Percentiles rank a stretch among this genome's conserved stretches.
phyloP scores from a whole-genome alignment of 2,888 invertebrate genomes.

The Drosophila limbata region DNA sequence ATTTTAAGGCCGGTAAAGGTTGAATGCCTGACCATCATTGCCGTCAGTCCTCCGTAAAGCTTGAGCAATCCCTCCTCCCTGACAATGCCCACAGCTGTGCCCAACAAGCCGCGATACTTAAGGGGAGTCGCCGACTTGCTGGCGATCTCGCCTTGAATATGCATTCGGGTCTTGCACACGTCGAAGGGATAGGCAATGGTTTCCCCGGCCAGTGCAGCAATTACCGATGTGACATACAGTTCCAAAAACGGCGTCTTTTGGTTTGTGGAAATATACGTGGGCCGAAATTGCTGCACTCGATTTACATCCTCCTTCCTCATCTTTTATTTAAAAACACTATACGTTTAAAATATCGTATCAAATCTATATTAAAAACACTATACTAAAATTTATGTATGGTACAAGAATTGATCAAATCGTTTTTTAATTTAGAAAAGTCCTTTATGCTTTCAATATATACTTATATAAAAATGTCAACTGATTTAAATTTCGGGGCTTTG shows the following conservation, averaged over 20 bases:
- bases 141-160: conserved; percentile 40
- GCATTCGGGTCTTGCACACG: conserved; percentile 46
- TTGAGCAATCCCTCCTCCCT: conserved; percentile 33
- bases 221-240: conserved; percentile 22
- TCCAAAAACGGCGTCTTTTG: conserved; percentile 22
- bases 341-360: background rate
- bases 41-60: conserved; percentile 42
- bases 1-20: conserved; percentile 36
- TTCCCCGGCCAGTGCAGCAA: conserved; percentile 35
- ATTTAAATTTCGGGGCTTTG: background rate
- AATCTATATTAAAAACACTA: background rate
- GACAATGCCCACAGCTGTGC: conserved; percentile 27
- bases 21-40: conserved; percentile 38
- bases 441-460: background rate
- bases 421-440: background rate
- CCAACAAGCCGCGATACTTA: conserved; percentile 32
- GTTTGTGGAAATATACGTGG: conserved; percentile 15
- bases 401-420: background rate
- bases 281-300: background rate
- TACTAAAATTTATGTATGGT: background rate
- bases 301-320: background rate
- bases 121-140: background rate
- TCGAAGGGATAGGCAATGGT: conserved; percentile 43
- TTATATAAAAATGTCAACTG: background rate
- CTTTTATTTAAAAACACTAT: background rate